Evolutionary conservation across 1,140 invertebrate species (phyloP), one percentile per base, ranked within the genome.

Genomic region (Drosophila pandora): DNA sequence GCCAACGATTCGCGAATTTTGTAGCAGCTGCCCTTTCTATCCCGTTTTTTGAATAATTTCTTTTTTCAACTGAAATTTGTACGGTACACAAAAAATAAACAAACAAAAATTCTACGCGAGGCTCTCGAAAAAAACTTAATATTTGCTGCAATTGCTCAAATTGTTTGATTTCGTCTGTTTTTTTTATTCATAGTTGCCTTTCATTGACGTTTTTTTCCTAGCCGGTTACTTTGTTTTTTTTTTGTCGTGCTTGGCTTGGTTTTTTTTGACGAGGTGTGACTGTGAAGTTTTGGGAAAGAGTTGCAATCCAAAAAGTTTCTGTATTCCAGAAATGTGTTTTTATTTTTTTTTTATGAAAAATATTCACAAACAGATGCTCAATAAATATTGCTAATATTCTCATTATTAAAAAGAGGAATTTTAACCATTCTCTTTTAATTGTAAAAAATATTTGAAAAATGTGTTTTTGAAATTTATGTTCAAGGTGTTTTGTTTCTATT

Each of bases 1-100:
- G 13, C 17, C 41, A 37, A 25, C 13, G 55, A 32, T 59, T 59
- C 43, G 23, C 43, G 62, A 48, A 32, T 39, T 67, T 55, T 48
- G 12, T 50, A 65, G 39, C 41, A 45, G 37, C 56, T 54, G 48
- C 45, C 65, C 55, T 63, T 65, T 59, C 61, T 78, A 62, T 54
- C 43, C 49, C 54, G 63, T 41, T 77, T 52, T 53, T 45, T 10
- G 10, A 37, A 37, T 37, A 37, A 37, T 37, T 37, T 37, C 12
- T 4, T 37, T 37, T 37, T 37, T 32, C 34, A 69, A 85, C 80
- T 69, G 22, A 69, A 85, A 84, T 84, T 84, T 84, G 56, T 52
- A 73, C 72, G 30, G 52, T 61, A 45, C 61, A 52, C 55, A 62
- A 68, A 23, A 55, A 43, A 49, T 2, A 72, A 62, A 62, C 22